These are phyloP conservation scores for Penelope pileata DNA, from an alignment of 2,113 vertebrate species.

Conservation along the genomic window DNA sequence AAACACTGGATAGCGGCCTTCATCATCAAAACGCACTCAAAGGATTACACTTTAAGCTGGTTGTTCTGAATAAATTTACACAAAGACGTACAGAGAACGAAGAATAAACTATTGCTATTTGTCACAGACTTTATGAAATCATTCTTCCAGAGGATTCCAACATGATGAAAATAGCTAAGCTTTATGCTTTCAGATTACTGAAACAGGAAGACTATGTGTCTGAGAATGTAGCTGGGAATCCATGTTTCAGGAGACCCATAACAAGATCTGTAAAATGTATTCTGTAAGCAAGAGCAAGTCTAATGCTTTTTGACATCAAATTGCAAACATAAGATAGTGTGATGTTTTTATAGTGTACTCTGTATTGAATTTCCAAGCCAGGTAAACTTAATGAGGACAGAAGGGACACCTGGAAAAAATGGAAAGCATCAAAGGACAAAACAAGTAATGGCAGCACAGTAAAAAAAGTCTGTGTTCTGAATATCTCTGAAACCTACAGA, in stretches of 20 bases:
- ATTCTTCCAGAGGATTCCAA: background rate
- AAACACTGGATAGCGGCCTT: background rate
- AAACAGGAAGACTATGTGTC: background rate
- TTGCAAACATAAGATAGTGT: background rate
- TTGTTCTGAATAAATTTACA: background rate
- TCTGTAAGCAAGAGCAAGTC: background rate
- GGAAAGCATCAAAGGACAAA: background rate
- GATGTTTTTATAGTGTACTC: background rate
- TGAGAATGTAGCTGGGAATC: background rate
- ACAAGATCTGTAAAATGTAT: background rate
- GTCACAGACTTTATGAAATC: background rate
- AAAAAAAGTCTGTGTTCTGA: background rate
- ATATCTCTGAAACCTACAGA: background rate
- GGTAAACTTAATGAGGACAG: background rate
- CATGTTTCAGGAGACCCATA: background rate
- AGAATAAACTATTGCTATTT: background rate
- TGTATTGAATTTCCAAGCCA: background rate
- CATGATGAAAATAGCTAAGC: rapidly evolving
- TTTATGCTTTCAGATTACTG: background rate
- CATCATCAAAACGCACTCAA: background rate
- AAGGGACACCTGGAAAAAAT: background rate
- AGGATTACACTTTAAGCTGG: background rate
- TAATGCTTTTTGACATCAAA: background rate
- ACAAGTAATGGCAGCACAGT: background rate
- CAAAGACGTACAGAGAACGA: background rate